Base-by-base conservation (phyloP, 2,113 vertebrate species). In the Pangasianodon gigas region DNA sequence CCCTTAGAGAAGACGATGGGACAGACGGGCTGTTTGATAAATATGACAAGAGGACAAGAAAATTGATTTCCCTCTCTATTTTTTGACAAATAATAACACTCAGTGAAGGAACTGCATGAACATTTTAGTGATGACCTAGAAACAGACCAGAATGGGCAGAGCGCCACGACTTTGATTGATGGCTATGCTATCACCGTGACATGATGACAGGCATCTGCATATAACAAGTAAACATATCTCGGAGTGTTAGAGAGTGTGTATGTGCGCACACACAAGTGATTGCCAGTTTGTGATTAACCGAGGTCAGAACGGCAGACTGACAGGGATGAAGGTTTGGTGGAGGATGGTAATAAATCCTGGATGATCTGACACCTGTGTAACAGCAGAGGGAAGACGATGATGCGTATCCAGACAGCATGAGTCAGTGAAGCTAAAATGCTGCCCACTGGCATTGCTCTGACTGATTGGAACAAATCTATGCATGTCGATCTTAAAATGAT, bases 291-390 rank as follows among this genome's bases (percentile, higher is more conserved):
- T 89, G 88, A 93, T 93, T 92, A 94, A 94, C 79, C 89, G 92
- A 91, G 92, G 92, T 92, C 87, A 92, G 90, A 91, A 92, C 90
- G 90, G 85, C 90, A 93, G 90, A 90, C 89, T 93, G 91, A 90
- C 80, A 93, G 79, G 82, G 52, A 26, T 46, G 69, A 91, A 90
- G 86, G 60, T 86, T 86, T 92, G 89, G 41, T 32, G 51, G 75
- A 82, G 88, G 90, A 56, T 48, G 67, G 67, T 56, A 87, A 83
- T 89, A 89, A 89, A 89, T 84, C 81, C 81, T 60, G 44, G 37
- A 77, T 85, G 69, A 89, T 58, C 44, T 77, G 82, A 89, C 88
- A 89, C 18, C 82, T 74, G 54, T 75, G 56, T 84, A 85, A 89
- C 24, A 58, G 87, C 46, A 56, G 80, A 82, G 32, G 0, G 7